phyloP scores from a whole-genome alignment of 2,888 invertebrate genomes.

The Amblyjoppa fuscipennis region DNA sequence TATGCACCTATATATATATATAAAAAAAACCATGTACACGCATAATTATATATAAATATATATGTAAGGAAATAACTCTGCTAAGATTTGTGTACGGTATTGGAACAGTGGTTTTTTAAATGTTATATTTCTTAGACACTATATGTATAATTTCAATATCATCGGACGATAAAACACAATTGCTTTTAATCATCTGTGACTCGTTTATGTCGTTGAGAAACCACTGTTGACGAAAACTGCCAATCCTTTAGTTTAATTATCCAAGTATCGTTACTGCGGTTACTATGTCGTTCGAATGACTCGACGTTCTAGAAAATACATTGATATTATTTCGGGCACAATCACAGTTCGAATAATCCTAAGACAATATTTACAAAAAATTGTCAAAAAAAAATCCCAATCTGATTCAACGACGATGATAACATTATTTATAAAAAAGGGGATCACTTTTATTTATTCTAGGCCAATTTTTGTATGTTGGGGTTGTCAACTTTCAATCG shows the following conservation, averaged over 20 bases:
- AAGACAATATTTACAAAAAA: constrained; percentile 12
- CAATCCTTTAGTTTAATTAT: constrained; percentile 70
- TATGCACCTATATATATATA: constrained; percentile 70
- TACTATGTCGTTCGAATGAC: constrained; percentile 62
- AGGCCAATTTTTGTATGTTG: constrained; percentile 58
- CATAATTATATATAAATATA: constrained; percentile 73
- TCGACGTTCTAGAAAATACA: constrained; percentile 59
- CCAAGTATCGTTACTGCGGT: constrained; percentile 57
- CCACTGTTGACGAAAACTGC: constrained; percentile 74
- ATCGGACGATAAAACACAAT: constrained; percentile 9
- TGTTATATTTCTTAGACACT: constrained; percentile 14
- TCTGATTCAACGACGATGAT: constrained; percentile 43
- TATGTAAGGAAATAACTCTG: constrained; percentile 73
- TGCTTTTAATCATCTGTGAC: constrained; percentile 24
- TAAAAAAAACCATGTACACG: constrained; percentile 72
- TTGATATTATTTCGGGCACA: constrained; percentile 39
- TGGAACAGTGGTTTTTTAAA: constrained; percentile 70
- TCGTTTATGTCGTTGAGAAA: constrained; percentile 38
- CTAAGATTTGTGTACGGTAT: constrained; percentile 71
- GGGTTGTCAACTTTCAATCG: constrained; percentile 47
- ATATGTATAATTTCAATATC: constrained; percentile 14
- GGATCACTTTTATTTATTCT: constrained; percentile 64
- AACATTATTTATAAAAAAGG: constrained; percentile 49
- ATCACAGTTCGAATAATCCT: constrained; percentile 15
- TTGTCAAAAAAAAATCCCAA: constrained; percentile 16